Conservation (phyloP, 1,140 invertebrate genomes). For the Musca domestica region DNA sequence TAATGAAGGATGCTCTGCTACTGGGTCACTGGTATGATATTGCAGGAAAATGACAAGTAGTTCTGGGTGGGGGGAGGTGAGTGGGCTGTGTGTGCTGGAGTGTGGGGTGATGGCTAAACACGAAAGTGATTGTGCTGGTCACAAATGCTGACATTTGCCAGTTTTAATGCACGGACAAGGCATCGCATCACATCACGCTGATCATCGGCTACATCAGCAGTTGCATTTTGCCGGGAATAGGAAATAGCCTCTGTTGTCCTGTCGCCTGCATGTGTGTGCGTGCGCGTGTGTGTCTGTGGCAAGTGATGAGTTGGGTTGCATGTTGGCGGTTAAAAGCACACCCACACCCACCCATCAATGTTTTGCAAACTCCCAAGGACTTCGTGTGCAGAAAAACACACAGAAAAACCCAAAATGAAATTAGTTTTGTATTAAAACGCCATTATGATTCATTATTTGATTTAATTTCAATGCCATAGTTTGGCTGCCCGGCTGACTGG, state of each 20-base stretch:
- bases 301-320: background rate
- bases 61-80: no score
- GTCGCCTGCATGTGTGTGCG: no score
- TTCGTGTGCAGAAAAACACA: background rate
- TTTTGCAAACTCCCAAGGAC: background rate
- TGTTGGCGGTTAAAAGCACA: no score
- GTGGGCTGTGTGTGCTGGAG: no score
- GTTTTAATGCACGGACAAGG: background rate
- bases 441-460: conserved; percentile 20
- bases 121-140: background rate
- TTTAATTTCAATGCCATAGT: background rate
- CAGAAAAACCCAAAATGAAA: background rate
- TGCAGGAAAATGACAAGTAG: no score
- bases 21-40: no score
- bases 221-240: no score
- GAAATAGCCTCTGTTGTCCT: no score
- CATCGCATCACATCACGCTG: no score
- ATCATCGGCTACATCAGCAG: no score
- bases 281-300: background rate
- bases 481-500: background rate
- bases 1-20: conserved; percentile 9
- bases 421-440: conserved; percentile 3
- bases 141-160: conserved; percentile 16
- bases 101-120: no score
- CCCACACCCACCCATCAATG: background rate